Base-by-base conservation (phyloP, 2,113 vertebrate genomes). In the Daphoenositta chrysoptera region DNA sequence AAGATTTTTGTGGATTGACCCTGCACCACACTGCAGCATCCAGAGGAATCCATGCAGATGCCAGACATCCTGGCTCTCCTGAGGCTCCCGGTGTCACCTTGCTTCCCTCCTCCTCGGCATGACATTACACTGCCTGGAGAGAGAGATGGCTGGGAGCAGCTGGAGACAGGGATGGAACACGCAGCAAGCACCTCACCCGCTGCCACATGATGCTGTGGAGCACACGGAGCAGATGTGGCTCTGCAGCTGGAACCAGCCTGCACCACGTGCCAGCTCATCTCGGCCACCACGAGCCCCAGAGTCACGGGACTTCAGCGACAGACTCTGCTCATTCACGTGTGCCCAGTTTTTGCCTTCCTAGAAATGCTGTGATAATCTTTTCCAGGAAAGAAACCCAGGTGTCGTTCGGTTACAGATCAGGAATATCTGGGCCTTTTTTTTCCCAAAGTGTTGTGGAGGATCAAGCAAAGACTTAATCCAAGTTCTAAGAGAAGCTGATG, bases 201-300 rank as follows among this genome's bases (percentile, higher is more conserved):
- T 37, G 48, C 39, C 81, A 54, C 33, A 16, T 0, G 0, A 20
- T 0, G 0, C 28, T 57, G 39, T 3, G 42, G 24, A 58, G 71
- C 21, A 30, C 39, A 37, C 0, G 6, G 54, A 54, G 26, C 79
- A 90, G 71, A 48, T 42, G 68, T 10, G 65, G n/a, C 57, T 37
- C 58, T 30, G 39, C 61, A 87, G 66, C 31, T 44, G 39, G 73
- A 85, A 60, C 35, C 45, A 33, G n/a, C n/a, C 63, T 22, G 65
- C 64, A 65, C 35, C 66, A 63, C 0, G 0, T 18, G 47, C 31
- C 57, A 63, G 69, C 61, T 70, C 64, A n/a, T n/a, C 64, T 75
- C 0, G 0, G 90, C 58, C 82, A 80, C 50, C 85, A 44, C 1
- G 3, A 88, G 83, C 53, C 73, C 48, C 37, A 42, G 64, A 21